Base-by-base conservation (phyloP, 2,888 invertebrate species). In the Drosophila parthenogenetica region DNA sequence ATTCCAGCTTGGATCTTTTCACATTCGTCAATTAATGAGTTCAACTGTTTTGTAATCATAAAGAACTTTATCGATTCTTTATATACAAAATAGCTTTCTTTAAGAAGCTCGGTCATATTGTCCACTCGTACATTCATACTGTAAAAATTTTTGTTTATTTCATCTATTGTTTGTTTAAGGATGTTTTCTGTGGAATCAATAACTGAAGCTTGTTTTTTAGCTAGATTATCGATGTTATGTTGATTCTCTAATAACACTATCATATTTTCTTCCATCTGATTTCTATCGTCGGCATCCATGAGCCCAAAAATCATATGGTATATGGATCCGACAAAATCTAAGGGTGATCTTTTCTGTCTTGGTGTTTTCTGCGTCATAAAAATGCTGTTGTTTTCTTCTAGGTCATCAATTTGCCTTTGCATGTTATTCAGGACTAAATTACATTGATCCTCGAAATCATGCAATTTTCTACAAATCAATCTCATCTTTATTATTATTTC, bases 221-320 rank as follows among this genome's bases (percentile, higher is more conserved):
- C 10, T 14, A 32, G 14, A 14, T 48, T 10, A 14, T 48, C 25
- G 3, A 48, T 14, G 10, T 58, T 48, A 13, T 49, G 5, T 11
- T 59, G 49, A 42, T 59, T 59, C n/a, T 49, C 40, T 42, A 59
- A 32, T 13, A 59, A 10, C 16, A 25, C 37, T 5, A 11, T 46
- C 58, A 62, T 62, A 16, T 62, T 48, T 51, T 50, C 8, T 17
- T 51, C 29, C 29, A 29, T 29, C 5, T 8, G 29, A 8, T 2
- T 29, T 29, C 29, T 29, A 29, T 61, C 42, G n/a, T 67, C 57
- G 8, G 50, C 61, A 35, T 57, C 51, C 25, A 62, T 57, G 25
- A 57, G 51, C 10, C 67, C 67, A 29, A 61, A 67, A 7, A 66
- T 16, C 4, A 59, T 53, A 46, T 66, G 49, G 14, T 66, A 66